Conservation (phyloP, 23 tunicate genomes). For the Trididemnum nubilum region DNA sequence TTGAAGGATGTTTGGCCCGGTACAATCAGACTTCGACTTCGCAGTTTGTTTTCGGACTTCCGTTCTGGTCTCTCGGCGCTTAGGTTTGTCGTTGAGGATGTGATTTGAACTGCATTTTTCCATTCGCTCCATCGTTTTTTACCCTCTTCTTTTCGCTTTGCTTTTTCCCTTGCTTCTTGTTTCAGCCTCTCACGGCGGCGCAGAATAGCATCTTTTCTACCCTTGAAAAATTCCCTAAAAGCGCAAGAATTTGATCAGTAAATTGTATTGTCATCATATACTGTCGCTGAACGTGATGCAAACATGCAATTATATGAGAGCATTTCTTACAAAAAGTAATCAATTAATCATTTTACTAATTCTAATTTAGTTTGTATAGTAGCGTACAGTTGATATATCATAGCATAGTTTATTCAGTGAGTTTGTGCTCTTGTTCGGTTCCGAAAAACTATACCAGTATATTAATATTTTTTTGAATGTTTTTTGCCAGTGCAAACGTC, state of each 20-base stretch:
- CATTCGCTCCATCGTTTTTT: slow-evolving; percentile 48
- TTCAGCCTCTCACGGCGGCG: slow-evolving; percentile 44
- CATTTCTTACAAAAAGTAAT: no score
- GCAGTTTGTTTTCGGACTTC: slow-evolving; percentile 13
- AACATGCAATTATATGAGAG: no score
- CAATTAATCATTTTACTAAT: no score
- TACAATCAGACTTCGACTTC: slow-evolving; percentile 46
- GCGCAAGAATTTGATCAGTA: neutral
- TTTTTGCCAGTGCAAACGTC: no score
- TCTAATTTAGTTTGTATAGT: no score
- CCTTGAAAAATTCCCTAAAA: slow-evolving; percentile 56
- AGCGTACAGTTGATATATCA: neutral
- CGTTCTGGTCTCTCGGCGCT: slow-evolving; percentile 9
- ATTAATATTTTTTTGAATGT: no score
- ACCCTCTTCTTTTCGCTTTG: slow-evolving; percentile 34
- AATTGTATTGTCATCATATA: neutral
- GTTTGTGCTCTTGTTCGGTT: no score
- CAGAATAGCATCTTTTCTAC: slow-evolving; percentile 47
- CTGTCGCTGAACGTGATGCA: no score
- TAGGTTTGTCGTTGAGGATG: slow-evolving; percentile 28
- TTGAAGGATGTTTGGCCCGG: neutral
- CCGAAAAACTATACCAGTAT: no score
- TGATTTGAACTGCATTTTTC: slow-evolving; percentile 42
- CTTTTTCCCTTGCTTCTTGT: slow-evolving; percentile 25
- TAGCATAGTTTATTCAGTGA: neutral